Evolutionary conservation across 2,888 invertebrate genomes (phyloP).

Genomic region (Hoplodrina ambigua): DNA sequence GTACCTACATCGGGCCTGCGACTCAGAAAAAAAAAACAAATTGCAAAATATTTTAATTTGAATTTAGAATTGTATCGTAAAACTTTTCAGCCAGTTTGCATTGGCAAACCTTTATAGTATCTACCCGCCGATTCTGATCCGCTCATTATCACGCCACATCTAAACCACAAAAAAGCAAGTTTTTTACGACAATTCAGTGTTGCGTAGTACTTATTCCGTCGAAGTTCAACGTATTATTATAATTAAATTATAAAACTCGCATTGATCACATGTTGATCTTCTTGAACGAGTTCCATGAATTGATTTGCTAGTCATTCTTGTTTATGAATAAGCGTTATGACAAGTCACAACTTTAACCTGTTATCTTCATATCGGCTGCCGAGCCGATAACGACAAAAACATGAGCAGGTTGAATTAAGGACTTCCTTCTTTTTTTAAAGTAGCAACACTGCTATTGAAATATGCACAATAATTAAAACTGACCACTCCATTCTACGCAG

Average conservation of each 20-base stretch:
- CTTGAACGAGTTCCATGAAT: conserved; percentile 23
- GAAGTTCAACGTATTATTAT: background rate
- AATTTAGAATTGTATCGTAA: no score
- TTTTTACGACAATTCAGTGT: background rate
- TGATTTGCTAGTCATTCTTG: conserved; percentile 38
- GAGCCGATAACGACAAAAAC: conserved; percentile 1
- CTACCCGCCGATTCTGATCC: no score
- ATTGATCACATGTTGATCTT: conserved; percentile 19
- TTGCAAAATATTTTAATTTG: no score
- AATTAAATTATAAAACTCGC: background rate
- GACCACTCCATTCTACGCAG: no score
- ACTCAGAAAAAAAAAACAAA: no score
- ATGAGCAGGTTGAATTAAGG: no score
- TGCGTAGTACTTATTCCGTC: conserved; percentile 13
- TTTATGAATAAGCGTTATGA: conserved; percentile 17
- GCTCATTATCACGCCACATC: background rate
- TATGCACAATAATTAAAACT: no score
- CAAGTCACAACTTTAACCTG: conserved; percentile 28
- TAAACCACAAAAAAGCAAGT: background rate
- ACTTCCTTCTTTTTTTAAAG: no score
- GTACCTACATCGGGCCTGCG: no score
- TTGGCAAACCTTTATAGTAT: background rate
- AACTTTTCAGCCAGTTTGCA: no score
- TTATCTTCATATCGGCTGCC: conserved; percentile 1
- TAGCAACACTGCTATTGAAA: no score